A percentile compares a stretch with the other conserved stretches of the same genome.
These are phyloP conservation scores for Noctua comes DNA, from an alignment of 2,888 invertebrate genomes.

Conservation along the genomic window DNA sequence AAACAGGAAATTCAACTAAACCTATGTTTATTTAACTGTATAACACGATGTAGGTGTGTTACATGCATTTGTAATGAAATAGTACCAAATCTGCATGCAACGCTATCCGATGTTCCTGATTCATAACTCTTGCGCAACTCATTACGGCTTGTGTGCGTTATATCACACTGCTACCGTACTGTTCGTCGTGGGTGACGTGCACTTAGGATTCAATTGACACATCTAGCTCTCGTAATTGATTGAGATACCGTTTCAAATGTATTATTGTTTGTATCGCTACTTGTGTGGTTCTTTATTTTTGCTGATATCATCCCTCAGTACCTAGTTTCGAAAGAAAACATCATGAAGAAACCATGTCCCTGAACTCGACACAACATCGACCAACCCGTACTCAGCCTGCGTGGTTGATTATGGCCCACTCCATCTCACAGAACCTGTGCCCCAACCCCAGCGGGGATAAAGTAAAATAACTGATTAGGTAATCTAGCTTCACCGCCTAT, in stretches of 20 bases:
- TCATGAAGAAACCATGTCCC: not conserved
- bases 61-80: constrained; percentile 37
- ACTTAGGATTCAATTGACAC: constrained; percentile 34
- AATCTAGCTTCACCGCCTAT: not conserved
- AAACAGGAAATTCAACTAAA: not conserved
- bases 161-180: constrained; percentile 47
- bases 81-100: constrained; percentile 57
- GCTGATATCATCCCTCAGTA: too few species aligned
- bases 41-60: constrained; percentile 23
- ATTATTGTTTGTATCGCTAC: not conserved
- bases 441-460: not conserved
- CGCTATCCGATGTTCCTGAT: constrained; percentile 59
- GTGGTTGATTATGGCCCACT: not conserved
- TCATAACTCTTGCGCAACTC: constrained; percentile 67
- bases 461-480: not conserved
- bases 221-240: not conserved
- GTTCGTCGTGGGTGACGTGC: constrained; percentile 42
- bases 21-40: constrained; percentile 12
- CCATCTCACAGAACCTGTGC: not conserved
- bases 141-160: constrained; percentile 60
- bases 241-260: not conserved
- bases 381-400: not conserved
- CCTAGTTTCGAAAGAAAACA: not conserved
- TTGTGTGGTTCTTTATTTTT: not conserved
- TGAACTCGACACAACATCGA: too few species aligned